phyloP scores from a whole-genome alignment of 1,140 invertebrate species.

The Magallana angulata region DNA sequence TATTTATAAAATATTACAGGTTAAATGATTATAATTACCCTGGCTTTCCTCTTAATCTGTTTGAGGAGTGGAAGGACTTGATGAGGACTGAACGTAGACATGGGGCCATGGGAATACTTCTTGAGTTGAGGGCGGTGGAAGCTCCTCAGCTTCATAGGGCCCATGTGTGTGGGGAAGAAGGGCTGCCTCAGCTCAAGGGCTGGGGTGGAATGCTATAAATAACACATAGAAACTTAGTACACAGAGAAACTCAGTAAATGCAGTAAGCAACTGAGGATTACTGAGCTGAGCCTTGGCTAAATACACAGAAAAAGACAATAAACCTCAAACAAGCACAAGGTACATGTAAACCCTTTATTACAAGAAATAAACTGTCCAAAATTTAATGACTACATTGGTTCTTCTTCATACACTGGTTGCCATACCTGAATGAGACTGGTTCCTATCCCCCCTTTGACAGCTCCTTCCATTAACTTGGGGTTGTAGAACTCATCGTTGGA shows the following conservation, averaged over 20 bases:
- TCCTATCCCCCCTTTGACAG: constrained; percentile 80
- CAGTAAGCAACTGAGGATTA: too few relatives aligned
- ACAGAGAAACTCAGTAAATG: too few relatives aligned
- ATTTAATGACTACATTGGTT: too few relatives aligned
- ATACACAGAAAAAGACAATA: too few relatives aligned
- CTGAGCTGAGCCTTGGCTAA: too few relatives aligned
- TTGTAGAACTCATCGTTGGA: constrained; percentile 99
- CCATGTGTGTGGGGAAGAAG: constrained; percentile 96
- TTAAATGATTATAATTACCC: constrained; percentile 80
- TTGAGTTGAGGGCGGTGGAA: constrained; percentile 96
- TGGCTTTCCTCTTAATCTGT: constrained; percentile 94
- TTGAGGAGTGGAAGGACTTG: constrained; percentile 90
- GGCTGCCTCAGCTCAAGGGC: constrained; percentile 95
- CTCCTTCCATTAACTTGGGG: constrained; percentile 84
- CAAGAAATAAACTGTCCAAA: too few relatives aligned
- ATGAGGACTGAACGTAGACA: constrained; percentile 83
- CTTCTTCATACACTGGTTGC: too few relatives aligned
- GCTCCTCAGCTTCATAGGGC: constrained; percentile 89
- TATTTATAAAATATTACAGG: too few relatives aligned
- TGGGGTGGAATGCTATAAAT: constrained; percentile 94
- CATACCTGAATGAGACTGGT: constrained; percentile 78
- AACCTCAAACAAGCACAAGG: too few relatives aligned
- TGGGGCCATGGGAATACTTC: constrained; percentile 90
- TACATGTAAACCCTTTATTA: too few relatives aligned
- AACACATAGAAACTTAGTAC: background rate